Base-by-base conservation (phyloP, 30 jellyfish, hydroid and myxozoan genomes). In the Hydractinia symbiolongicarpus region DNA sequence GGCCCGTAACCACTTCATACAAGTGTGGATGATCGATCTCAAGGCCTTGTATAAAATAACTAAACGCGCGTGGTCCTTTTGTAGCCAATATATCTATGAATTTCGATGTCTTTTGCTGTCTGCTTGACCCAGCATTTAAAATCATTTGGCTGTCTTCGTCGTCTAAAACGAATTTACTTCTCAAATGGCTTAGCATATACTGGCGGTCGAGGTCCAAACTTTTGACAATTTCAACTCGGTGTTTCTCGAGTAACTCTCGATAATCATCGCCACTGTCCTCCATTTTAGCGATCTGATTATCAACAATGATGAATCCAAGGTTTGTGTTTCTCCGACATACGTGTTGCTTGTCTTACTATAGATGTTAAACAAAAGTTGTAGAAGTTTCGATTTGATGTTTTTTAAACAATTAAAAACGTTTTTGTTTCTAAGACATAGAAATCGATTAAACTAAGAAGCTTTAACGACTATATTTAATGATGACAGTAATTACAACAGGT, bases 61-160 rank as follows among this genome's bases (percentile, higher is more conserved):
- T 50, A 66, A 44, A 73, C 17, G 95, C 98, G 8, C 83, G 92
- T 1, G 84, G 77, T 5, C 98, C 98, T 79, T 84, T 83, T 82
- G 91, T 81, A 5, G 95, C 83, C 30, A 91, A 83, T 15, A 91
- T 84, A 66, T 91, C 98, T 5, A 91, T 81, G 61, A 91, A 91
- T 81, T 91, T 91, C 68, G 93, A 73, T 7, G 82, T 88, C 67
- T 83, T 86, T 61, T 86, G 96, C 62, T 91, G 95, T 55, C 98
- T 71, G 16, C 90, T 87, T 9, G 96, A 72, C 10, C 98, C 98
- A 7, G 89, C 90, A 67, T 77, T 83, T 71, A 86, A 40, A 17
- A 91, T 86, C 30, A 79, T 77, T 56, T 91, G 94, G 68, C 95
- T 86, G 82, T 91, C 98, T 62, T 91, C 98, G 17, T 86, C 98